Conservation (phyloP, 2,113 vertebrate species). For the Greenwoodochromis staneri region DNA sequence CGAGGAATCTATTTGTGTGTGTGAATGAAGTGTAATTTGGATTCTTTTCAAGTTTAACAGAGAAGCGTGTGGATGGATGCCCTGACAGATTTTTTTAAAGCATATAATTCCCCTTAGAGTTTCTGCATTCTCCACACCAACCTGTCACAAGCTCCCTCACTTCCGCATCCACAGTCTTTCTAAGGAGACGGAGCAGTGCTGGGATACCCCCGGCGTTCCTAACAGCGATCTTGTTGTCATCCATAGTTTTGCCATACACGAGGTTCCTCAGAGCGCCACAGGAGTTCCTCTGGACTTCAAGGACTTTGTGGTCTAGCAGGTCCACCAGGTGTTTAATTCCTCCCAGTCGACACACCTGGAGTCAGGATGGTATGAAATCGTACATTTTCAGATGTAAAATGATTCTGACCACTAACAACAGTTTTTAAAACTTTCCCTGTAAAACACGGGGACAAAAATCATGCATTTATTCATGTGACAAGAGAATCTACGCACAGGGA, state of each 20-base stretch:
- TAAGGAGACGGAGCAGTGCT: slow-evolving; percentile 86
- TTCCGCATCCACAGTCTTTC: slow-evolving; percentile 90
- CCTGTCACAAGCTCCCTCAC: slow-evolving; percentile 93
- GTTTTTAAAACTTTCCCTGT: background rate
- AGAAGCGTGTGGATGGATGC: background rate
- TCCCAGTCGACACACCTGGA: slow-evolving; percentile 87
- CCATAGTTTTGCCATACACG: slow-evolving; percentile 91
- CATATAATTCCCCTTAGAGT: background rate
- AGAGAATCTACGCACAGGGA: background rate
- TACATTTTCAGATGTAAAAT: background rate
- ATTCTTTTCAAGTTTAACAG: background rate
- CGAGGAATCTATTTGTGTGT: background rate
- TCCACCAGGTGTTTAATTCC: slow-evolving; percentile 96
- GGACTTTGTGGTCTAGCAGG: slow-evolving; percentile 88
- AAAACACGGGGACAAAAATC: background rate
- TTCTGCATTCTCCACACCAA: slow-evolving; percentile 42
- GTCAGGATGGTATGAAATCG: background rate
- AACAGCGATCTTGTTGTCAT: slow-evolving; percentile 94
- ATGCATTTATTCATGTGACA: slow-evolving; percentile 32
- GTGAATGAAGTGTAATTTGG: background rate
- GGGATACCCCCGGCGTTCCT: slow-evolving; percentile 91
- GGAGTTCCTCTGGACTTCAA: slow-evolving; percentile 94
- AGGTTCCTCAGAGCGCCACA: slow-evolving; percentile 93
- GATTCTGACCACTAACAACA: background rate
- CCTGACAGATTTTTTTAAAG: background rate